phyloP scores from a whole-genome alignment of 2,797 vertebrate species.

The Coluber constrictor region DNA sequence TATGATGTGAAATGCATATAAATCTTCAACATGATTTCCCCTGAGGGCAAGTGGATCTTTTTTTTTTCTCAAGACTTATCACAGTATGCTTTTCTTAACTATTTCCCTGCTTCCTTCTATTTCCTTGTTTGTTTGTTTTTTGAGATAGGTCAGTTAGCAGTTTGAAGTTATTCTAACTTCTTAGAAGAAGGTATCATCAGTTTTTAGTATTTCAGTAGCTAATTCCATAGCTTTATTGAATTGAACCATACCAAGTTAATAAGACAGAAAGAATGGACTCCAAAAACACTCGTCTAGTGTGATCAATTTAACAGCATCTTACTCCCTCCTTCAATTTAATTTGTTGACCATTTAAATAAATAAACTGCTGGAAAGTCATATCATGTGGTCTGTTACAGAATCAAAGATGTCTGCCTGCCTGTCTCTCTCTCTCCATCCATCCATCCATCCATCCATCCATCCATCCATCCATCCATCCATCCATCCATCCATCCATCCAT shows the following conservation, averaged over 20 bases:
- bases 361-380: constrained; percentile 48
- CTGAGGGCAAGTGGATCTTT: no score
- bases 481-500: no score
- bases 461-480: no score
- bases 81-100: not conserved
- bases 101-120: not conserved
- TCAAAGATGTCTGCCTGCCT: constrained; percentile 27
- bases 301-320: constrained; percentile 48
- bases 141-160: constrained; percentile 23
- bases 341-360: constrained; percentile 47
- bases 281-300: constrained; percentile 51
- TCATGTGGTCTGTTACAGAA: constrained; percentile 53
- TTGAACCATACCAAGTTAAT: constrained; percentile 58
- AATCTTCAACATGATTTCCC: not conserved
- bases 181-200: constrained; percentile 44
- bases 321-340: constrained; percentile 27
- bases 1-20: not conserved
- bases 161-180: no score
- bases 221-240: constrained; percentile 46
- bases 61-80: not conserved
- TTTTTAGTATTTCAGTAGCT: constrained; percentile 34
- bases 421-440: no score
- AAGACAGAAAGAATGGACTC: constrained; percentile 32
- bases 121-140: not conserved
- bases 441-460: no score